These are phyloP conservation scores for Mus caroli DNA, from an alignment of 2,797 vertebrate species.

Conservation along the genomic window DNA sequence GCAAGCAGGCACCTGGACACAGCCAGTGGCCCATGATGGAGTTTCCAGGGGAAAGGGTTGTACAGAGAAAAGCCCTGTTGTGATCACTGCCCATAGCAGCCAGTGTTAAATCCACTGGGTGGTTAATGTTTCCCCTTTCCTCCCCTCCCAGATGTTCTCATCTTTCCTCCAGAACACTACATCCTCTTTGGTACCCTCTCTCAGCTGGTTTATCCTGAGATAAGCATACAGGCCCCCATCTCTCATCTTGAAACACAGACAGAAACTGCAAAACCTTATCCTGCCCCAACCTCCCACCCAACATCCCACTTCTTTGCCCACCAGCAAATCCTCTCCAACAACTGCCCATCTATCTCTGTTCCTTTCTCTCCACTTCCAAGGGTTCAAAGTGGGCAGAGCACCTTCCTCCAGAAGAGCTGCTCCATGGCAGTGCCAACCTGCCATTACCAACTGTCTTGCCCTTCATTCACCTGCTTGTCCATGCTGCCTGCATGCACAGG, in stretches of 20 bases:
- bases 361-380: not conserved
- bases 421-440: not conserved
- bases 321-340: not conserved
- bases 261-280: not conserved
- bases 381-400: not conserved
- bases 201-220: not conserved
- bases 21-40: not conserved
- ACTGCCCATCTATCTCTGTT: accelerated
- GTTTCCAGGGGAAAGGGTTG: not conserved
- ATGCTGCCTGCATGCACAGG: not conserved
- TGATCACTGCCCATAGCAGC: not conserved
- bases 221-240: not conserved
- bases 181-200: not conserved
- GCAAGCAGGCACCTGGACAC: not conserved
- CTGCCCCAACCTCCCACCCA: not conserved
- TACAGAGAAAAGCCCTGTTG: not conserved
- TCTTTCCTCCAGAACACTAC: too few relatives aligned
- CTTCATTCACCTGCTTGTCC: not conserved
- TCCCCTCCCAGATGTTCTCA: not conserved
- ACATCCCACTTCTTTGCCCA: accelerated
- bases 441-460: not conserved
- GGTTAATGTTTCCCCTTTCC: too few relatives aligned
- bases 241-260: not conserved
- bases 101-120: not conserved
- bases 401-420: not conserved